Percentiles rank a stretch among this genome's conserved stretches.
phyloP scores from a whole-genome alignment of 2,888 invertebrate genomes.

The Sphaerophoria taeniata region DNA sequence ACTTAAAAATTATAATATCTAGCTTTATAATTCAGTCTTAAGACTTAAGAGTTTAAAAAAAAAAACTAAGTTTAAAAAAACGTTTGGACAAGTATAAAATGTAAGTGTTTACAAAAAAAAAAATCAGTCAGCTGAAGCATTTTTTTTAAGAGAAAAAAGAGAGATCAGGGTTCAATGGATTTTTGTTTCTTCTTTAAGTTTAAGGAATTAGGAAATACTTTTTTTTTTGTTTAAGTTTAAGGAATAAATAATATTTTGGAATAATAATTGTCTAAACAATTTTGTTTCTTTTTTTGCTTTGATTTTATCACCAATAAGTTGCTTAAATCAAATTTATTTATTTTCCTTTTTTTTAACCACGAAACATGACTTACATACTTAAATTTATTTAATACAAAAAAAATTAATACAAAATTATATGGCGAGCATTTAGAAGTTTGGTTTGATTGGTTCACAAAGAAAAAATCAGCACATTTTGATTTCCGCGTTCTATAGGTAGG shows the following conservation, averaged over 20 bases:
- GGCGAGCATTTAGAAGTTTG: slow-evolving; percentile 38
- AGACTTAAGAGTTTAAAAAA: slow-evolving; percentile 40
- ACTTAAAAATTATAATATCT: slow-evolving; percentile 50
- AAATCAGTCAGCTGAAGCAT: slow-evolving; percentile 72
- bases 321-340: slow-evolving; percentile 43
- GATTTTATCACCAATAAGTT: slow-evolving; percentile 69
- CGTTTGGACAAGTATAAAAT: slow-evolving; percentile 55
- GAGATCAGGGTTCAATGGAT: slow-evolving; percentile 66
- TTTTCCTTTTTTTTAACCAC: slow-evolving; percentile 6
- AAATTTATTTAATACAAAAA: slow-evolving; percentile 27
- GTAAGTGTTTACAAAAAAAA: slow-evolving; percentile 55
- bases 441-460: slow-evolving; percentile 32
- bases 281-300: slow-evolving; percentile 21
- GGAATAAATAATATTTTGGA: slow-evolving; percentile 65
- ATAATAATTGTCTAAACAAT: slow-evolving; percentile 55
- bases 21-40: slow-evolving; percentile 71
- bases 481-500: neutral
- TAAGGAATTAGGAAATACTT: slow-evolving; percentile 51
- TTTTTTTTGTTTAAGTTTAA: slow-evolving; percentile 40
- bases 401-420: slow-evolving; percentile 18
- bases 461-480: slow-evolving; percentile 55
- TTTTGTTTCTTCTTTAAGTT: slow-evolving; percentile 40
- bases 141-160: slow-evolving; percentile 28
- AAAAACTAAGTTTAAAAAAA: slow-evolving; percentile 38
- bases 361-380: slow-evolving; percentile 27